Conservation (phyloP, 1,140 invertebrate genomes). For the Neotoxoptera formosana region DNA sequence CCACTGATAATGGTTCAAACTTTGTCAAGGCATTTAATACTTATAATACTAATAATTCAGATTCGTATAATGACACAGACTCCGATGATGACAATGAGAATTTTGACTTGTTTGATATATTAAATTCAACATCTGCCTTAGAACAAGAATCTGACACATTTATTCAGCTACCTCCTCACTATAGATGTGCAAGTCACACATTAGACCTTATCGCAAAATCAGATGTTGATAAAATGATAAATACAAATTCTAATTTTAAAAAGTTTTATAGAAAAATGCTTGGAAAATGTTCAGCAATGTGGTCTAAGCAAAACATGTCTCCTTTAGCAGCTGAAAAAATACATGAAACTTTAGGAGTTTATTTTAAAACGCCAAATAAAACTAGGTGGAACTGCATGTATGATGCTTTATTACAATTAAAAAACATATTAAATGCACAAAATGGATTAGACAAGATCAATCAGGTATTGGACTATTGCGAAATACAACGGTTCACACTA, state of each 20-base stretch:
- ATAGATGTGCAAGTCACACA: slow-evolving; percentile 19
- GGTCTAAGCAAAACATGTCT: slow-evolving; percentile 21
- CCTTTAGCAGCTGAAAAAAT: not conserved
- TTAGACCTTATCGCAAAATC: not conserved
- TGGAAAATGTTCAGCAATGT: not conserved
- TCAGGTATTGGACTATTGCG: not conserved
- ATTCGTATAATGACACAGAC: not conserved
- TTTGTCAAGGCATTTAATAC: slow-evolving; percentile 28
- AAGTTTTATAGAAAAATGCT: not conserved
- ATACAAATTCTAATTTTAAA: slow-evolving; percentile 6
- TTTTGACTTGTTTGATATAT: slow-evolving; percentile 20
- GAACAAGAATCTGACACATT: slow-evolving; percentile 35
- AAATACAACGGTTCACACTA: not conserved
- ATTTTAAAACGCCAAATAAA: slow-evolving; percentile 33
- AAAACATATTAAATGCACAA: not conserved
- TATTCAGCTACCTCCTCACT: slow-evolving; percentile 21
- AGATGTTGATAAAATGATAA: slow-evolving; percentile 37
- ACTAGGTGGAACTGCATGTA: slow-evolving; percentile 27
- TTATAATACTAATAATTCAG: not conserved
- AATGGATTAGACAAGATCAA: not conserved
- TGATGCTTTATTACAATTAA: not conserved
- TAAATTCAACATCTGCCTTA: not conserved
- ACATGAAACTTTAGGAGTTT: slow-evolving; percentile 18
- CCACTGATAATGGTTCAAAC: slow-evolving; percentile 25
- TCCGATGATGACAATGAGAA: not conserved